A percentile compares a stretch with the other conserved stretches of the same genome.
phyloP scores from a whole-genome alignment of 1,140 invertebrate species.

The Hormaphis cornu region DNA sequence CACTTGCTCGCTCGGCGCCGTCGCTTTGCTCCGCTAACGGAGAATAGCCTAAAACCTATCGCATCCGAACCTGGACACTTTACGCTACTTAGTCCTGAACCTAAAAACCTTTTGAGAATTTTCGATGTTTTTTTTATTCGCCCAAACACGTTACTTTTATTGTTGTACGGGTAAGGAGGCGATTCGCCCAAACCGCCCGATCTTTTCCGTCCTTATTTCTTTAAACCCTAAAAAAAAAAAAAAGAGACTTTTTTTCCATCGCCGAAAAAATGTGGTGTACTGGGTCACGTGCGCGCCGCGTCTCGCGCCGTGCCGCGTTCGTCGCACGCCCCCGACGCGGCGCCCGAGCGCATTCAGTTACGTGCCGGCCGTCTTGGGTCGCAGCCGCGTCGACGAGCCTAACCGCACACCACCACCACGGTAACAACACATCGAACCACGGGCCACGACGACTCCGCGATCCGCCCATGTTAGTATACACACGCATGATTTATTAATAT shows the following conservation, averaged over 20 bases:
- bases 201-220: too few species aligned
- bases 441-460: not conserved
- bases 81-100: too few species aligned
- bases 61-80: too few species aligned
- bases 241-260: not conserved
- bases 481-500: too few species aligned
- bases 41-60: too few species aligned
- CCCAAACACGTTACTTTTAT: too few species aligned
- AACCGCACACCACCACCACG: not conserved
- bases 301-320: conserved; percentile 1
- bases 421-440: not conserved
- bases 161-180: too few species aligned
- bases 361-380: conserved; percentile 9
- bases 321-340: conserved; percentile 10
- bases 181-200: too few species aligned
- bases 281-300: conserved; percentile 29
- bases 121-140: too few species aligned
- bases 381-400: not conserved
- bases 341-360: conserved; percentile 16
- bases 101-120: too few species aligned
- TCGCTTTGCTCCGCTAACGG: too few species aligned
- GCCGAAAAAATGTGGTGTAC: conserved; percentile 26
- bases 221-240: not conserved
- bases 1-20: too few species aligned
- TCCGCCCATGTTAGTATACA: conserved; percentile 12